Evolutionary conservation across 2,888 invertebrate genomes (phyloP).

Genomic region (Caenorhabditis uteleia): DNA sequence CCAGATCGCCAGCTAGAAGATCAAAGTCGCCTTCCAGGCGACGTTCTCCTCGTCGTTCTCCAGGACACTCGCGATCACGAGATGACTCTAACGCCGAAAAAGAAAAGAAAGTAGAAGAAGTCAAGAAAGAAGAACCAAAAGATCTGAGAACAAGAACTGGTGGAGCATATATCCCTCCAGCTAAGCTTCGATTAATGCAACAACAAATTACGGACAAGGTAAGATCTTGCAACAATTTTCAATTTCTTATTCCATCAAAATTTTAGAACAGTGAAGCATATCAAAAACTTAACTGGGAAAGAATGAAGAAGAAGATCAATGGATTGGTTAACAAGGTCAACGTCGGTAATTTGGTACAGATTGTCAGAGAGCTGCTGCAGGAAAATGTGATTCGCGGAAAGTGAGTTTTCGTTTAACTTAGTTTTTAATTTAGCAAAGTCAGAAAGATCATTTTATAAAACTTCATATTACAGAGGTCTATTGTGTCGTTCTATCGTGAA

Average conservation of each 20-base stretch:
- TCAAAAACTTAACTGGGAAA: conserved; percentile 97
- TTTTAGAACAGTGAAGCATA: conserved; percentile 79
- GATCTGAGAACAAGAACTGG: conserved; percentile 58
- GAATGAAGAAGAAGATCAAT: conserved; percentile 95
- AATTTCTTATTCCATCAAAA: conserved; percentile 1
- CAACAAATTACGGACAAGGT: conserved; percentile 88
- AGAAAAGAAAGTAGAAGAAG: conserved; percentile 13
- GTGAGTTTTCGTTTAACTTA: conserved; percentile 60
- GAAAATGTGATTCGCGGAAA: conserved; percentile 95
- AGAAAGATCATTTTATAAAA: neutral
- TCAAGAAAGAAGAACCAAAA: conserved; percentile 37
- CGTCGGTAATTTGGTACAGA: conserved; percentile 84
- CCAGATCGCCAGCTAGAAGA: no score
- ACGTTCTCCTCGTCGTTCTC: no score
- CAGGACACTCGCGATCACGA: no score
- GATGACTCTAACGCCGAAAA: no score
- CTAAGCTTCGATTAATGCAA: conserved; percentile 91
- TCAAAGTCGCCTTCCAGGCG: no score
- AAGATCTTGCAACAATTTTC: conserved; percentile 53
- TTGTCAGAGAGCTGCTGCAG: conserved; percentile 86
- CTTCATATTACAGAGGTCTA: conserved; percentile 76
- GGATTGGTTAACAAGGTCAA: conserved; percentile 95
- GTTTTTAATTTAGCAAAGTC: conserved; percentile 40
- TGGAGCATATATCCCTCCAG: conserved; percentile 93
- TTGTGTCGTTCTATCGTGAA: conserved; percentile 91